Conservation (phyloP, 2,888 invertebrate species). For the Clitarchus hookeri region DNA sequence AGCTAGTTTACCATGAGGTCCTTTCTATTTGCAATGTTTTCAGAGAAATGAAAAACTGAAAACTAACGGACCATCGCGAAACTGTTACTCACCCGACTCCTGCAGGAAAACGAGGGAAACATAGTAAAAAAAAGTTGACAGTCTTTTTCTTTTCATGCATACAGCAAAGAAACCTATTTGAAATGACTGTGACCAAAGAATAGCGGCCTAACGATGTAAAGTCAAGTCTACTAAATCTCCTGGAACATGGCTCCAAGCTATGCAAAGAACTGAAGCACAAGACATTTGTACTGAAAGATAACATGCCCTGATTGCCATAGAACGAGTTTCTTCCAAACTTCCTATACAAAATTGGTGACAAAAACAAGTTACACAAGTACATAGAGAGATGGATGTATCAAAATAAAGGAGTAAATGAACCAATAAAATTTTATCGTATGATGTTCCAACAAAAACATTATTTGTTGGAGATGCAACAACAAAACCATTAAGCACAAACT, state of each 20-base stretch:
- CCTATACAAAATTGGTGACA: neutral
- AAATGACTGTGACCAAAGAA: neutral
- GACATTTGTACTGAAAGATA: neutral
- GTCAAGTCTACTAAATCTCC: neutral
- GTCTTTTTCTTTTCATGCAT: no score
- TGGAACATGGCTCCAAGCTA: neutral
- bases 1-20: conserved; percentile 3
- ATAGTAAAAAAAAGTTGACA: no score
- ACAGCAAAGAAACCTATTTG: neutral
- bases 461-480: conserved; percentile 16
- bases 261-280: neutral
- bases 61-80: neutral
- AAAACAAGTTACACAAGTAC: neutral
- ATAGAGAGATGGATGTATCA: neutral
- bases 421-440: neutral
- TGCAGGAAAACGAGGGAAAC: no score
- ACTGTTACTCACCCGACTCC: no score
- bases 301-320: neutral
- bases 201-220: no score
- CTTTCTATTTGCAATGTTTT: conserved; percentile 12
- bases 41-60: neutral
- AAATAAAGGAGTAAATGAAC: neutral
- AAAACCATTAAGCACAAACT: neutral
- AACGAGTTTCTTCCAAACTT: neutral
- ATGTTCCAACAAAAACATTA: neutral